Evolutionary conservation across 2,113 vertebrate species (phyloP).

Genomic region (Phrynocephalus versicolor): DNA sequence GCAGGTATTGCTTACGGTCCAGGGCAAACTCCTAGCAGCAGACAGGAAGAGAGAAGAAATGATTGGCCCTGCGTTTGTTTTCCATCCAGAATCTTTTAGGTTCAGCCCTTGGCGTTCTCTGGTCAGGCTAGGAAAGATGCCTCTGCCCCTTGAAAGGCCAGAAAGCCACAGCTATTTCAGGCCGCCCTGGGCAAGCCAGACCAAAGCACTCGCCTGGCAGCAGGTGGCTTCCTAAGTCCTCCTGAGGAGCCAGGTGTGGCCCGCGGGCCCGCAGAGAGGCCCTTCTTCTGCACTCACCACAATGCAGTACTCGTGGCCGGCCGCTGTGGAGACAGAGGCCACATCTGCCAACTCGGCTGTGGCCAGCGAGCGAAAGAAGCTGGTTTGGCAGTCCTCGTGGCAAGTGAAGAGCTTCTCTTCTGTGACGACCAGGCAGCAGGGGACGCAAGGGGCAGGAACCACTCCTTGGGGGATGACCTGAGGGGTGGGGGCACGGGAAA

Average conservation of each 20-base stretch:
- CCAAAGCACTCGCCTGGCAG: not conserved
- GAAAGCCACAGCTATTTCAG: not conserved
- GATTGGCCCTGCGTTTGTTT: not conserved
- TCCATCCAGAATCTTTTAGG: too few species aligned
- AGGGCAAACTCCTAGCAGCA: slow-evolving; percentile 85
- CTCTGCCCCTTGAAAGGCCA: not conserved
- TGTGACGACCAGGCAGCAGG: slow-evolving; percentile 93
- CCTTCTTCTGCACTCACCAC: slow-evolving; percentile 80
- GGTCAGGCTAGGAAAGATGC: not conserved
- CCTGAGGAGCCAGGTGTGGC: too few species aligned
- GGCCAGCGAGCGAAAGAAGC: slow-evolving; percentile 93
- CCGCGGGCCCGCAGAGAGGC: not conserved
- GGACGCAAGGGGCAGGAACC: slow-evolving; percentile 86
- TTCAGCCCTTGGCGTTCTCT: not conserved
- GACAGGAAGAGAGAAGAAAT: not conserved
- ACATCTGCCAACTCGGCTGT: slow-evolving; percentile 78
- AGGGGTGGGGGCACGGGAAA: accelerated
- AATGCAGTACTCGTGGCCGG: slow-evolving; percentile 86
- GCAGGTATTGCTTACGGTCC: slow-evolving; percentile 83
- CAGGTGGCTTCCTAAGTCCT: not conserved
- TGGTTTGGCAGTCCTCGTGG: slow-evolving; percentile 97
- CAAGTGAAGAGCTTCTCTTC: slow-evolving; percentile 86
- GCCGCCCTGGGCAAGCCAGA: not conserved
- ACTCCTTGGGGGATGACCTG: slow-evolving; percentile 92
- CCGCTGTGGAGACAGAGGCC: slow-evolving; percentile 74